Percentiles rank a stretch among this genome's conserved stretches.
phyloP scores from a whole-genome alignment of 2,113 vertebrate species.

The Turdus rufiventris region DNA sequence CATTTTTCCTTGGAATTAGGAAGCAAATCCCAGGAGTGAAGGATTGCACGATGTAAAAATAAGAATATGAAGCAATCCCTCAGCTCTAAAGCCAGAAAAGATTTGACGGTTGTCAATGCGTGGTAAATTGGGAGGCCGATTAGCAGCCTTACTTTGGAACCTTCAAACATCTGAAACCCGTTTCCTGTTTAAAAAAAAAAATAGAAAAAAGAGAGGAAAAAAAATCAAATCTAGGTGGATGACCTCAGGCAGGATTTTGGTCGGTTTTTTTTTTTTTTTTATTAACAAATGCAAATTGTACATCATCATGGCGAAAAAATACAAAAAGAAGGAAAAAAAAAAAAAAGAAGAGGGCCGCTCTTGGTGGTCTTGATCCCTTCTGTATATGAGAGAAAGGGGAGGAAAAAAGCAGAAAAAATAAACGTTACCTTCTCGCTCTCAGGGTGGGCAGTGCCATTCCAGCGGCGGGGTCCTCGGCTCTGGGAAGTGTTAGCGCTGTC shows the following conservation, averaged over 20 bases:
- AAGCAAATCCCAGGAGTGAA: background rate
- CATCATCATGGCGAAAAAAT: constrained; percentile 46
- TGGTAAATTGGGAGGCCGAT: constrained; percentile 64
- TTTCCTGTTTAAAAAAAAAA: constrained; percentile 71
- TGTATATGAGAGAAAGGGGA: constrained; percentile 72
- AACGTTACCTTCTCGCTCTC: constrained; percentile 90
- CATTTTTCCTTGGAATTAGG: background rate
- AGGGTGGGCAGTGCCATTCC: constrained; percentile 95
- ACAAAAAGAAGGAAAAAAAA: background rate
- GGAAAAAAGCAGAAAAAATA: constrained; percentile 88
- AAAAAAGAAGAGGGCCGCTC: constrained; percentile 41
- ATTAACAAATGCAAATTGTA: constrained; percentile 79
- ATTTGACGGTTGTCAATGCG: constrained; percentile 41
- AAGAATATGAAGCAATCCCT: background rate
- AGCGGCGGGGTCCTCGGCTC: constrained; percentile 78
- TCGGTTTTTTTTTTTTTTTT: background rate
- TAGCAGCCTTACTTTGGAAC: constrained; percentile 70
- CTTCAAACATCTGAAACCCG: constrained; percentile 77
- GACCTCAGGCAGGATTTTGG: constrained; percentile 64
- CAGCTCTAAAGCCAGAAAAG: background rate
- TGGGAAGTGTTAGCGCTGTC: constrained; percentile 97
- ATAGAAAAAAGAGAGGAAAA: background rate
- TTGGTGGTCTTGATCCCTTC: constrained; percentile 87
- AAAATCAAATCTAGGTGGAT: constrained; percentile 57
- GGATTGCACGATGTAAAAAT: fast-evolving